Evolutionary conservation across 2,888 invertebrate species (phyloP).

Genomic region (Drosophila kambysellisi): DNA sequence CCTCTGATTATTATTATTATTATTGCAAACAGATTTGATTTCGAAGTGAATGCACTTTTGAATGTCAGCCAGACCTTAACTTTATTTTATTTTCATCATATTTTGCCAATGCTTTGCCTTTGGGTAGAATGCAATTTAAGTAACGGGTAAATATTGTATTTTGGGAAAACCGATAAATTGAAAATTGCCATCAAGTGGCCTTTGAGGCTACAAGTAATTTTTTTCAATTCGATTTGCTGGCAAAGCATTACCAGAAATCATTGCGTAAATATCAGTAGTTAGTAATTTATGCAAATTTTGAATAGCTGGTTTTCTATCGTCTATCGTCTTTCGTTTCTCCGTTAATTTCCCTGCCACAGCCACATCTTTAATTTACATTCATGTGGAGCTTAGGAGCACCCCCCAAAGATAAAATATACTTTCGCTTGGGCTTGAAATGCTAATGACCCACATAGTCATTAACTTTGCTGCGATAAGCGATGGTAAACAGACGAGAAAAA

Average conservation of each 20-base stretch:
- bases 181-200: constrained; percentile 10
- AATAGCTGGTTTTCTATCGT: neutral
- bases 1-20: constrained; percentile 64
- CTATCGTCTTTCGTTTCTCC: neutral
- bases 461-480: constrained; percentile 72
- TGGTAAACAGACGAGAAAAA: constrained; percentile 36
- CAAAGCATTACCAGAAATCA: neutral
- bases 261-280: neutral
- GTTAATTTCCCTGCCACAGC: constrained; percentile 13
- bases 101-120: neutral
- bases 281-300: neutral
- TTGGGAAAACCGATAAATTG: neutral
- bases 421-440: constrained; percentile 57
- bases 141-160: constrained; percentile 32
- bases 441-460: constrained; percentile 78
- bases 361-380: constrained; percentile 36
- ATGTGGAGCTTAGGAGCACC: neutral
- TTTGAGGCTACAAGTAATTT: neutral
- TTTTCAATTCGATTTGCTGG: neutral
- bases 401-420: constrained; percentile 1
- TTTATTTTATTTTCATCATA: neutral
- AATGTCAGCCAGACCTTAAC: constrained; percentile 26
- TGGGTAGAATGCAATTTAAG: constrained; percentile 27
- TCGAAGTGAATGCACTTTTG: constrained; percentile 59
- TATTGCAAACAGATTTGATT: constrained; percentile 75